Evolutionary conservation across 2,888 invertebrate species (phyloP), one percentile per base, ranked within the genome.

Genomic region (Ochlodes sylvanus): DNA sequence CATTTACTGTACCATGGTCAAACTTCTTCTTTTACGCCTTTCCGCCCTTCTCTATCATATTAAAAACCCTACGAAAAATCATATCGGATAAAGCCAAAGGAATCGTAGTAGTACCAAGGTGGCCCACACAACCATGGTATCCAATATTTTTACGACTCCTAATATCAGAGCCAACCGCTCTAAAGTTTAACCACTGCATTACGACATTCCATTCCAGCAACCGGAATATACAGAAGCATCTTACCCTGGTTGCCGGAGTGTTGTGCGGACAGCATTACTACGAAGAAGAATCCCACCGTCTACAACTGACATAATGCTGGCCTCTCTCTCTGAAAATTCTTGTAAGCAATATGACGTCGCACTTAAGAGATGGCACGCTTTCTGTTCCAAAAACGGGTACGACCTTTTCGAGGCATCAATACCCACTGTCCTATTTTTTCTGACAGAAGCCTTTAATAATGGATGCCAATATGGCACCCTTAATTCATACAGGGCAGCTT

Each of bases 261-360:
- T 67, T 72, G 27, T 27, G 27, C 27, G 69, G 67, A 27, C 57
- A 61, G 47, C 63, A 6, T 41, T 68, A 12, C 9, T 62, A n/a
- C 54, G 44, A 17, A 19, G 55, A 15, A 27, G 50, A 4, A n/a
- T 64, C 1, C 50, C 64, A 57, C 27, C 57, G 6, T 15, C 15
- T 2, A 12, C 67, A 12, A 27, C 55, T 15, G 58, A 66, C 5
- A 67, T 70, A 38, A 70, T 72, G 66, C 9, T 67, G 12, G 63
- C 66, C 1, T 72, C 71, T 4, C 15, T 70, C 6, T 42, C 70
- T 7, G 34, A 42, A 6, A 66, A 54, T 44, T 44, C 72, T 1
- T 27, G 56, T 0, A 68, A 69, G 55, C 73, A 73, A 17, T 73
- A 72, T 27, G 21, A 54, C 34, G 15, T 32, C 47, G 56, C 27